phyloP scores from a whole-genome alignment of 2,113 vertebrate species.

The Rhynchomys soricoides region DNA sequence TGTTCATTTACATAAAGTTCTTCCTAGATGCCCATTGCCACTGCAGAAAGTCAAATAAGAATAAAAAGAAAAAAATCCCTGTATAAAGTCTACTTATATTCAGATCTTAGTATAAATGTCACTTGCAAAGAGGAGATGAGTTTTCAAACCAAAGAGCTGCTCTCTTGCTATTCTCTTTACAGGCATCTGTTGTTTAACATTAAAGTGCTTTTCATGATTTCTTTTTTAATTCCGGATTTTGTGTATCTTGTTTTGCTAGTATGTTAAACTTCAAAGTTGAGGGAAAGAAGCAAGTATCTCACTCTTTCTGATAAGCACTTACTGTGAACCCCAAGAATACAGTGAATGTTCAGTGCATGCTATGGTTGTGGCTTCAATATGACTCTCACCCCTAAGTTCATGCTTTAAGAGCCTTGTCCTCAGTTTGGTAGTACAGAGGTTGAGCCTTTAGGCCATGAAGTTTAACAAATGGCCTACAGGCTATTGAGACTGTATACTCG shows the following conservation, averaged over 20 bases:
- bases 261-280: background rate
- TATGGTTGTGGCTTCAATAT: background rate
- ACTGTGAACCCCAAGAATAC: background rate
- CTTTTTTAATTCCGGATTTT: background rate
- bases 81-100: background rate
- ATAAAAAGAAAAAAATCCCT: background rate
- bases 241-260: background rate
- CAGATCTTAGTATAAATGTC: conserved; percentile 44
- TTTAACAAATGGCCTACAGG: background rate
- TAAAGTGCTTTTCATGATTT: background rate
- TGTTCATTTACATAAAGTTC: conserved; percentile 29
- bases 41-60: conserved; percentile 20
- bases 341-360: background rate
- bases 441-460: no score
- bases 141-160: background rate
- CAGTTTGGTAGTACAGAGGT: background rate
- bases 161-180: background rate
- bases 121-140: background rate
- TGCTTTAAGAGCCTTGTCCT: background rate
- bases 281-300: background rate
- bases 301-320: background rate
- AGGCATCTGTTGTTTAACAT: conserved; percentile 31
- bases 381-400: no score
- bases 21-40: background rate
- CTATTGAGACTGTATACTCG: background rate